These are phyloP conservation scores for Drosophila funebris DNA, from an alignment of 1,140 invertebrate species.

Conservation along the genomic window DNA sequence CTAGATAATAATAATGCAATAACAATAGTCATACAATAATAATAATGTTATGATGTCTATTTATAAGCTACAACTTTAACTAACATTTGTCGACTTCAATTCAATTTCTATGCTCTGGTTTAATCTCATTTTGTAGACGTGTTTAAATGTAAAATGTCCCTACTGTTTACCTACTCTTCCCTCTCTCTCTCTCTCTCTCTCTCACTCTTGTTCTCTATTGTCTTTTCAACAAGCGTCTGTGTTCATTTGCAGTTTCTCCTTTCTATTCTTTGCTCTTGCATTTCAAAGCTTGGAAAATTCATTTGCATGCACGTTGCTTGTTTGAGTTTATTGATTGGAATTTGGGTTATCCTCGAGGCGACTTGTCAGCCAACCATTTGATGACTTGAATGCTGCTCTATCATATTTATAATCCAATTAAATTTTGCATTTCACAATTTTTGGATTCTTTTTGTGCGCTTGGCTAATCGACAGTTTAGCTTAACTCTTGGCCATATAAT, in stretches of 20 bases:
- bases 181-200: not conserved
- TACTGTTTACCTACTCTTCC: too few relatives aligned
- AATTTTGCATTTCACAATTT: not conserved
- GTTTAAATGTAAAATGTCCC: not conserved
- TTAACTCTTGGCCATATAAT: not conserved
- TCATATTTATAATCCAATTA: constrained; percentile 10
- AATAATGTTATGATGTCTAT: not conserved
- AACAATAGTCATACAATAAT: not conserved
- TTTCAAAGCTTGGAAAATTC: constrained; percentile 26
- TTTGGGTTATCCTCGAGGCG: not conserved
- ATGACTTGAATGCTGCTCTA: not conserved
- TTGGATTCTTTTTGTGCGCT: not conserved
- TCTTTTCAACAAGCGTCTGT: too few relatives aligned
- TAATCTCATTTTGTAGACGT: not conserved
- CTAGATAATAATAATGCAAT: not conserved
- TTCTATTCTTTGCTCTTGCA: not conserved
- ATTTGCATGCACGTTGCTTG: constrained; percentile 48
- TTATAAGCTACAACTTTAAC: not conserved
- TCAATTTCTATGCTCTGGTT: not conserved
- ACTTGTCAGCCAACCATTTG: constrained; percentile 12
- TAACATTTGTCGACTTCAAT: not conserved
- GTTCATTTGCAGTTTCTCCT: not conserved
- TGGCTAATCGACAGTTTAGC: not conserved
- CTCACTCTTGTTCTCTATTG: not conserved
- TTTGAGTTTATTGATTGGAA: constrained; percentile 53